These are phyloP conservation scores for Molossus alvarezi DNA, from an alignment of 2,797 vertebrate species.

Conservation along the genomic window DNA sequence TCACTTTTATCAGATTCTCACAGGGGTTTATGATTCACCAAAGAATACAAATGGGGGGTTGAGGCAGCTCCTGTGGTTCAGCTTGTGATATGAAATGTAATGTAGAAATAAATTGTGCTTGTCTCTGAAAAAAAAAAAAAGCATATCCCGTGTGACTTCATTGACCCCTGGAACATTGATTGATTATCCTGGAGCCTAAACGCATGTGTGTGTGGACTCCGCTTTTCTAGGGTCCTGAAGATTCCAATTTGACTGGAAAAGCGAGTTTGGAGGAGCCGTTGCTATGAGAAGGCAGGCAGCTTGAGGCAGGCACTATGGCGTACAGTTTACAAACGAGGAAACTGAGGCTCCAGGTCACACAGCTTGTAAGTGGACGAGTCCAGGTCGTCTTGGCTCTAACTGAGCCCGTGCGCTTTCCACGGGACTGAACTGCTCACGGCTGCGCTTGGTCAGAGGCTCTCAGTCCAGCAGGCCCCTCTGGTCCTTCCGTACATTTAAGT, in stretches of 20 bases:
- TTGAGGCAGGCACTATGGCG: neutral
- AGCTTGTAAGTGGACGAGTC: neutral
- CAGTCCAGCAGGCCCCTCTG: neutral
- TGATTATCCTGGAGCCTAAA: neutral
- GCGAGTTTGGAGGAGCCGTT: neutral
- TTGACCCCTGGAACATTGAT: conserved; percentile 24
- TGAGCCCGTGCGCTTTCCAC: neutral
- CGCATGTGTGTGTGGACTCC: neutral
- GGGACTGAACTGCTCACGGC: neutral
- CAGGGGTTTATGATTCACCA: neutral
- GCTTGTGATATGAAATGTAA: conserved; percentile 73
- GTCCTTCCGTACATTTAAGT: neutral
- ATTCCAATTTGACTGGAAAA: conserved; percentile 26
- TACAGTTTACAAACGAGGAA: neutral
- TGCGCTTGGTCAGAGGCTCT: neutral
- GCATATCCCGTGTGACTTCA: conserved; percentile 78
- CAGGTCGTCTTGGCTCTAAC: neutral
- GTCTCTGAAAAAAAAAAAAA: conserved; percentile 77
- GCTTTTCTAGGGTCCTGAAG: conserved; percentile 61
- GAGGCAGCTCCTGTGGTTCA: conserved; percentile 80
- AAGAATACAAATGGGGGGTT: neutral
- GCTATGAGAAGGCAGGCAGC: neutral
- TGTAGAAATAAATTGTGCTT: conserved; percentile 86
- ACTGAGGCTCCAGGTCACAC: neutral
- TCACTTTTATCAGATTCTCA: conserved; percentile 16